A percentile compares a stretch with the other conserved stretches of the same genome.
Evolutionary conservation across 2,888 invertebrate genomes (phyloP).

Genomic region (Ptilodon capucinus): DNA sequence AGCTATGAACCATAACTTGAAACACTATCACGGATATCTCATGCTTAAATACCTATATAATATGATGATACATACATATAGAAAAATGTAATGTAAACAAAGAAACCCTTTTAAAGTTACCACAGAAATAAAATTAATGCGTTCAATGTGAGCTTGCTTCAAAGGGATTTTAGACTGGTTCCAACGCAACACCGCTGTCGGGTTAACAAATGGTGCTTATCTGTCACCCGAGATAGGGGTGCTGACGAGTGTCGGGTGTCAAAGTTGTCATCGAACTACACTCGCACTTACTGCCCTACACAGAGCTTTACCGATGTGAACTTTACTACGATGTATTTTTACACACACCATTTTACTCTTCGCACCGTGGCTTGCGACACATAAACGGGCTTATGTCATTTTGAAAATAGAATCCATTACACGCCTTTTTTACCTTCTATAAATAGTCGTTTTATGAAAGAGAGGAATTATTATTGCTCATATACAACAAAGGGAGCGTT

Average conservation of each 20-base stretch:
- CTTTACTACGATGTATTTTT: slow-evolving; percentile 46
- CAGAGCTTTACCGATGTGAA: slow-evolving; percentile 29
- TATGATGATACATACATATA: too few species aligned
- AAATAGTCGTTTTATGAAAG: neutral
- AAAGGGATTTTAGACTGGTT: slow-evolving; percentile 40
- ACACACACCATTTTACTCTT: slow-evolving; percentile 18
- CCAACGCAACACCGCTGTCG: slow-evolving; percentile 41
- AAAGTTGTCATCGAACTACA: slow-evolving; percentile 60
- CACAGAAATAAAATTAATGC: slow-evolving; percentile 32
- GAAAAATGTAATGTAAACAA: neutral
- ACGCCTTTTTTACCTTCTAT: slow-evolving; percentile 8
- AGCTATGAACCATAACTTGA: too few species aligned
- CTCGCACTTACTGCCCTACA: slow-evolving; percentile 12
- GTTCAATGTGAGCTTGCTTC: slow-evolving; percentile 23
- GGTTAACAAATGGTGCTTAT: slow-evolving; percentile 64
- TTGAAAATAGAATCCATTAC: slow-evolving; percentile 26
- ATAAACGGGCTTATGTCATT: slow-evolving; percentile 41
- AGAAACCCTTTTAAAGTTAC: neutral
- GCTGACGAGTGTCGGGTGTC: slow-evolving; percentile 61
- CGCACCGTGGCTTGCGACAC: slow-evolving; percentile 35
- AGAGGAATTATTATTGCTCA: neutral
- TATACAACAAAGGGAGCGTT: slow-evolving; percentile 10
- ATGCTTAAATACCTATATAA: too few species aligned
- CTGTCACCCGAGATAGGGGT: slow-evolving; percentile 60
- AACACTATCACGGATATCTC: too few species aligned